These are phyloP conservation scores for Acanthurus tractus DNA, from an alignment of 2,797 vertebrate genomes.

Conservation along the genomic window DNA sequence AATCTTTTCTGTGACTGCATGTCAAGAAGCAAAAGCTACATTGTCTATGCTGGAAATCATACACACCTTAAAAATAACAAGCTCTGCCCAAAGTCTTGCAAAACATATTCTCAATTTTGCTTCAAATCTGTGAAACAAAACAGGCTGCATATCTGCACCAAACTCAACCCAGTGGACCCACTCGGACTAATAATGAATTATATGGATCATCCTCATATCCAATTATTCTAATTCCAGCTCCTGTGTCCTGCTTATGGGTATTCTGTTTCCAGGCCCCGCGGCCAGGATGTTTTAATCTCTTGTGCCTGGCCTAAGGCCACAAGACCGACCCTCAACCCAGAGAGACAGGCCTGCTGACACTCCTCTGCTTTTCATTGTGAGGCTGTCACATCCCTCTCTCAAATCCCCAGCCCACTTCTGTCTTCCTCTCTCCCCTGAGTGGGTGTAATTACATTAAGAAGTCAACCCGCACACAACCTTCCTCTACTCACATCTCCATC, in stretches of 20 bases:
- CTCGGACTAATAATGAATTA: slow-evolving; percentile 78
- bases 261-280: slow-evolving; percentile 66
- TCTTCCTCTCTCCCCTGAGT: slow-evolving; percentile 76
- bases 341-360: slow-evolving; percentile 86
- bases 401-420: slow-evolving; percentile 68
- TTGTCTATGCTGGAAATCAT: slow-evolving; percentile 34
- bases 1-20: slow-evolving; percentile 62
- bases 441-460: slow-evolving; percentile 90
- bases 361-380: slow-evolving; percentile 81
- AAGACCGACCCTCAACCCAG: slow-evolving; percentile 73
- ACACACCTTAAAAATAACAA: slow-evolving; percentile 49
- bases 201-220: slow-evolving; percentile 71
- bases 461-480: slow-evolving; percentile 77
- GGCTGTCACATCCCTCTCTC: slow-evolving; percentile 85
- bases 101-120: slow-evolving; percentile 34
- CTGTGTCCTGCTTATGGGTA: slow-evolving; percentile 64
- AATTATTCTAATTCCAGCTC: slow-evolving; percentile 79
- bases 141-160: slow-evolving; percentile 23
- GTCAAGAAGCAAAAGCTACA: slow-evolving; percentile 62
- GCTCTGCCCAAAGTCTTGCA: slow-evolving; percentile 31
- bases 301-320: slow-evolving; percentile 75
- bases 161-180: slow-evolving; percentile 24
- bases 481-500: slow-evolving; percentile 81
- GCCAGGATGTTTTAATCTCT: slow-evolving; percentile 78
- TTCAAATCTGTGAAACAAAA: slow-evolving; percentile 42